Evolutionary conservation across 2,113 vertebrate genomes (phyloP), one percentile per base, ranked within the genome.

Genomic region (Irena cyanogastra): DNA sequence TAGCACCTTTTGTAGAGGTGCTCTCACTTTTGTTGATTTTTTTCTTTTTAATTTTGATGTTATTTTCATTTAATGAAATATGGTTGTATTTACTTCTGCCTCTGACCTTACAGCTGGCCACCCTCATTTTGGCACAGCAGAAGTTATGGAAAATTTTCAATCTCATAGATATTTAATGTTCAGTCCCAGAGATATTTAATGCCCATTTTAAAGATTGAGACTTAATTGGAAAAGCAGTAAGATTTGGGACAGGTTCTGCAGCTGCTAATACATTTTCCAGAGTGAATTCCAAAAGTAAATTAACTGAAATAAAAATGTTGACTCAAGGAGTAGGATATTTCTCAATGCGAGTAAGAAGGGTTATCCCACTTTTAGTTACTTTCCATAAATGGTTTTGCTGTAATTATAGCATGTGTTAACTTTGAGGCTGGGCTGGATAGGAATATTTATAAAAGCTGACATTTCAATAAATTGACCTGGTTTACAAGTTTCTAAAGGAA

Each of bases 371-470:
- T 83, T 52, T 59, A 88, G 90, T 82, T 88, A 63, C 66, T 91
- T 95, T 85, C 84, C 52, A 80, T 90, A 94, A 91, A 95, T 89
- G 94, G 42, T 74, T 93, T 82, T 20, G 2, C 83, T 94, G 84
- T 88, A 95, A 97, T 96, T 97, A 95, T 57, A 97, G 85, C 26
- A 84, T 76, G 71, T 95, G 82, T 94, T 88, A 93, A 92, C 60
- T 90, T 90, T 78, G 86, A 94, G 83, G 44, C 80, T 95, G 96
- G 80, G 83, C 92, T 96, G 93, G 69, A 69, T 71, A 84, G 68
- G 80, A 87, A 78, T 96, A 94, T 93, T 96, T 97, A 92, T 92
- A 94, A 94, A 96, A 92, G 49, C 72, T 92, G 90, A 89, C 86
- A 78, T 96, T 94, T 96, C 93, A 92, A 94, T 96, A 95, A 96